A percentile compares a stretch with the other conserved stretches of the same genome.
These are phyloP conservation scores for Aplocera efformata DNA, from an alignment of 2,888 invertebrate genomes.

Conservation along the genomic window DNA sequence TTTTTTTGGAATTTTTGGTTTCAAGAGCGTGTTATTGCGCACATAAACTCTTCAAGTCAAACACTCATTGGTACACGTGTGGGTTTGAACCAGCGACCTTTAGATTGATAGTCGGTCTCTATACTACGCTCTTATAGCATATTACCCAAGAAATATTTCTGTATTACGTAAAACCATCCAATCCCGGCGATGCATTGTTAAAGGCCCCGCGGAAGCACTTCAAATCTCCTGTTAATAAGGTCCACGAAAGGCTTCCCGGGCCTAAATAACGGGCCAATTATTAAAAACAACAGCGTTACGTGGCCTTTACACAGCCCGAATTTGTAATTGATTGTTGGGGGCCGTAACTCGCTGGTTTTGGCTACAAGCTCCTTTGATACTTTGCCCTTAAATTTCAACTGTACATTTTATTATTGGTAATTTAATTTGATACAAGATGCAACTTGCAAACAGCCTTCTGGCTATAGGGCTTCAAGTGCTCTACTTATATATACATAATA, in stretches of 20 bases:
- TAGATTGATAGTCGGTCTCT: no score
- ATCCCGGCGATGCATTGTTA: slow-evolving; percentile 25
- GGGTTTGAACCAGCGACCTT: no score
- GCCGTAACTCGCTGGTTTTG: slow-evolving; percentile 4
- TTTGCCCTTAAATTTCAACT: background rate
- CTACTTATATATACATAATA: no score
- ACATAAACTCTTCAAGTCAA: no score
- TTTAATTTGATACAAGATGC: background rate
- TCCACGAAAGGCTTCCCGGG: slow-evolving; percentile 39
- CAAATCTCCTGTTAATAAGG: slow-evolving; percentile 52
- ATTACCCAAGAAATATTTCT: slow-evolving; percentile 4
- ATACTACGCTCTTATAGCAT: no score
- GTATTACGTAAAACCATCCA: slow-evolving; percentile 12
- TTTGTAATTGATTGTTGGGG: slow-evolving; percentile 25
- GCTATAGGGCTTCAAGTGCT: no score
- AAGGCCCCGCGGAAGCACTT: slow-evolving; percentile 38
- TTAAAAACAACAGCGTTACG: slow-evolving; percentile 46
- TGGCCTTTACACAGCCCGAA: slow-evolving; percentile 19
- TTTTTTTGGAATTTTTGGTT: no score
- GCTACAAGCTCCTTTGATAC: slow-evolving; percentile 8
- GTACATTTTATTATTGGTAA: background rate
- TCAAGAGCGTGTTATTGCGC: no score
- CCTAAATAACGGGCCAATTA: slow-evolving; percentile 55
- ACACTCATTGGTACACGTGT: no score
- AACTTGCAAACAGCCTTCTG: no score